Evolutionary conservation across 2,888 invertebrate genomes (phyloP), one percentile per base, ranked within the genome.

Genomic region (Syritta pipiens): DNA sequence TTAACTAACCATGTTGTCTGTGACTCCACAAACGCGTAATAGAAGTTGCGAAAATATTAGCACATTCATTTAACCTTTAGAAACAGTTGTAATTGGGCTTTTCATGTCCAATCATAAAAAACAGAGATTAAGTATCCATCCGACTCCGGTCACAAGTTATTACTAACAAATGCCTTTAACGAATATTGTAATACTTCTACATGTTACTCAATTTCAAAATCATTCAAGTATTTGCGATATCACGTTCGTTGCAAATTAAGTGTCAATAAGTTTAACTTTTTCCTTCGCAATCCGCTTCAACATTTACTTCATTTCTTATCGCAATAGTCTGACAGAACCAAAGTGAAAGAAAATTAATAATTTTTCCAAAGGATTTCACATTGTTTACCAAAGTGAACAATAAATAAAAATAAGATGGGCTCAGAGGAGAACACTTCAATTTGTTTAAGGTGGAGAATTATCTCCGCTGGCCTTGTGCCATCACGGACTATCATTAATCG

Each of bases 381-480:
- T 49, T 72, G 40, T 71, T 63, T 57, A 57, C 32, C 48, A 57
- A 65, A 53, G 35, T 55, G 40, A 49, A 53, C 63, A 55, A 65
- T 65, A 65, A 65, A 72, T 72, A 72, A 72, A 40, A 63, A 40
- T 22, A 69, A 62, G 20, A 40, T 26, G 24, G 40, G 32, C 1
- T 9, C 14, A 48, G 14, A 12, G 48, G 35, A 57, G 26, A 49
- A 20, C 37, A 48, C 46, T 68, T 60, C 48, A 40, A 68, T 75
- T 69, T 60, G 42, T 68, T 20, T 60, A 75, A 75, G 75, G 75
- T 68, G 60, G 53, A 35, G 30, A 53, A 62, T 75, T 37, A 75
- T 75, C 75, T 55, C 40, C 48, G 28, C 46, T 60, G 7, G 48
- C 24, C 26, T 69, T 75, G 60, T 75, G 30, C 28, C 62, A 55